Percentiles rank a stretch among this genome's conserved stretches.
Evolutionary conservation across 2,888 invertebrate species (phyloP).

Genomic region (Hartigia nigra): DNA sequence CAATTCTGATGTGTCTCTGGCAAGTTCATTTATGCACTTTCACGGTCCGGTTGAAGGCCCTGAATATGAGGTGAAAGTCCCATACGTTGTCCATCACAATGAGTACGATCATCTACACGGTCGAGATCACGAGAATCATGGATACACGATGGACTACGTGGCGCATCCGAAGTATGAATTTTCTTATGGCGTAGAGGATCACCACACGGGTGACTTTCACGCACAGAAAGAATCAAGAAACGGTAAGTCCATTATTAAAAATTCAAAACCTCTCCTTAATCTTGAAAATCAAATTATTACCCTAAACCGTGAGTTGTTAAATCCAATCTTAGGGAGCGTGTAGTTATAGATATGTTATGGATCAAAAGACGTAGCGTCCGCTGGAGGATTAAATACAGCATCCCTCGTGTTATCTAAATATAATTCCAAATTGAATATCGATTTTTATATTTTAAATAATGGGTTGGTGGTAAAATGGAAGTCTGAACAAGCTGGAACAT

Average conservation of each 20-base stretch:
- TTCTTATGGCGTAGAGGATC: slow-evolving; percentile 59
- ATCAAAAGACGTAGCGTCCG: too few species aligned
- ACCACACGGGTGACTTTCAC: slow-evolving; percentile 63
- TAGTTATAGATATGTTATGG: too few species aligned
- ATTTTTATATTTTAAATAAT: not conserved
- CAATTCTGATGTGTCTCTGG: slow-evolving; percentile 45
- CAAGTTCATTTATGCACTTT: slow-evolving; percentile 60
- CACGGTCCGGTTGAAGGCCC: slow-evolving; percentile 62
- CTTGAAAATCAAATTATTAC: too few species aligned
- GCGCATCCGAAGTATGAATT: slow-evolving; percentile 60
- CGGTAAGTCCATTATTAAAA: slow-evolving; percentile 43
- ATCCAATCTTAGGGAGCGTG: not conserved
- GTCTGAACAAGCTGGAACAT: not conserved
- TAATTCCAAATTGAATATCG: not conserved
- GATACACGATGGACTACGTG: slow-evolving; percentile 50
- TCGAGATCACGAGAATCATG: slow-evolving; percentile 25
- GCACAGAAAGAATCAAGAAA: slow-evolving; percentile 64
- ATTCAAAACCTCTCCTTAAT: not conserved
- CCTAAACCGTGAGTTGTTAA: not conserved
- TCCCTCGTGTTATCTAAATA: not conserved
- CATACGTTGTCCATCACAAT: slow-evolving; percentile 44
- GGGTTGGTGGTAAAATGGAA: not conserved
- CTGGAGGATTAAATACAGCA: not conserved
- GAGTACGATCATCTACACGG: slow-evolving; percentile 33
- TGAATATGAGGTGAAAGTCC: slow-evolving; percentile 58